Evolutionary conservation across 35 echinoderm and acorn worm species (phyloP), one percentile per base, ranked within the genome.

Genomic region (Diadema setosum): DNA sequence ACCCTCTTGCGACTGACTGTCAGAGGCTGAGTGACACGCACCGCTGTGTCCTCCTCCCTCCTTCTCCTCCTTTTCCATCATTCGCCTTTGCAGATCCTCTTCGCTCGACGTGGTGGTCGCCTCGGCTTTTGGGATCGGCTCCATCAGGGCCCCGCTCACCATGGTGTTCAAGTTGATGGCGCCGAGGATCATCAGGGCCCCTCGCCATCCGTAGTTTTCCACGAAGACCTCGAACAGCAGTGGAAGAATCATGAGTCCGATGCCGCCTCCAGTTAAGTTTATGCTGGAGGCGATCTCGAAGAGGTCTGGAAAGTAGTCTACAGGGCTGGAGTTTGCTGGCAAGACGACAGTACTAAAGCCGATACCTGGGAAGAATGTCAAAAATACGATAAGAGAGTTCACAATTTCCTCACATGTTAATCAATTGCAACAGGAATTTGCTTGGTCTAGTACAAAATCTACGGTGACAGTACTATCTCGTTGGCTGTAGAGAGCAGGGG

Each of bases 211-310:
- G 7, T 78, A 78, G 40, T 44, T 78, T 5, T 5, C 37, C 27
- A 78, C 73, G n/a, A 78, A 78, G 35, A 78, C 73, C 73, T 78
- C 73, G 21, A 78, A 78, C 0, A 78, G 73, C 24, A 78, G 73
- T 6, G 73, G 73, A 9, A 78, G 39, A 24, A 78, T 78, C 73
- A 78, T 78, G 40, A 78, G 73, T n/a, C 73, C 73, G 0, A 78
- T 44, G 3, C 73, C 73, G 1, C 73, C 73, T 20, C 73, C 73
- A 17, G 73, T 42, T n/a, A 78, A 41, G 4, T 78, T 78, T 33
- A 78, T 78, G 9, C 73, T 78, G 2, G 73, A 78, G 0, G 73
- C 73, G 2, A 78, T 78, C 20, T 78, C 73, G 37, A 78, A 78
- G n/a, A 78, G 37, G 40, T 78, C 73, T 3, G 73, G 73, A 21